A percentile compares a stretch with the other conserved stretches of the same genome.
Evolutionary conservation across 2,797 vertebrate species (phyloP).

Genomic region (Platalea minor): DNA sequence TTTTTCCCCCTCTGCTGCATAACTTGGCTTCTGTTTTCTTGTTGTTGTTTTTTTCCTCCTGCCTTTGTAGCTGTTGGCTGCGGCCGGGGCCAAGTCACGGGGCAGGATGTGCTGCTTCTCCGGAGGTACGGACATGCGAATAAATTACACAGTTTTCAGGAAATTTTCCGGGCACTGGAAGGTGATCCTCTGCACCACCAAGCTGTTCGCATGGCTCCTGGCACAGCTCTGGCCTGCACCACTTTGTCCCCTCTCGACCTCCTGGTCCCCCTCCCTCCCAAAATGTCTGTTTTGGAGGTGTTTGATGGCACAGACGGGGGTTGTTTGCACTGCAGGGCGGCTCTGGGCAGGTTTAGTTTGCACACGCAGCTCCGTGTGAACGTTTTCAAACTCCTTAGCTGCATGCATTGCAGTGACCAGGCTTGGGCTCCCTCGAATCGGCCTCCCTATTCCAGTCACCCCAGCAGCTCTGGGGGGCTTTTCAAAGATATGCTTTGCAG

Average conservation of each 20-base stretch:
- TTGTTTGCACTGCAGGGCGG: neutral
- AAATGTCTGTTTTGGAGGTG: neutral
- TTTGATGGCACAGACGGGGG: accelerated
- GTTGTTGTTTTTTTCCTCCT: slow-evolving; percentile 41
- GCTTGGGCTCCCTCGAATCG: accelerated
- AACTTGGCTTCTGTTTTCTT: slow-evolving; percentile 56
- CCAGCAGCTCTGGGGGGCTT: neutral
- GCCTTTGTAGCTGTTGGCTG: slow-evolving; percentile 40
- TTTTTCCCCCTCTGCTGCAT: neutral
- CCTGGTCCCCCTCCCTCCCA: neutral
- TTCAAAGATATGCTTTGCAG: neutral
- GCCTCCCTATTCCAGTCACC: neutral
- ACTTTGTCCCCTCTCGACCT: accelerated
- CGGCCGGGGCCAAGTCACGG: neutral
- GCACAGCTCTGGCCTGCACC: neutral
- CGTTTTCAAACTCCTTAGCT: neutral
- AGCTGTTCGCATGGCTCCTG: accelerated
- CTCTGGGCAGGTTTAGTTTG: neutral
- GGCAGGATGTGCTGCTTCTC: slow-evolving; percentile 50
- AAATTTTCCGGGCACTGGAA: neutral
- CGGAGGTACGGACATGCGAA: neutral
- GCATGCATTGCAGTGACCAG: accelerated
- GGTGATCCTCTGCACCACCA: neutral
- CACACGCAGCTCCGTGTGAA: neutral
- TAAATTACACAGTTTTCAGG: neutral